These are phyloP conservation scores for Notechis scutatus DNA, from an alignment of 2,113 vertebrate species.

Conservation along the genomic window DNA sequence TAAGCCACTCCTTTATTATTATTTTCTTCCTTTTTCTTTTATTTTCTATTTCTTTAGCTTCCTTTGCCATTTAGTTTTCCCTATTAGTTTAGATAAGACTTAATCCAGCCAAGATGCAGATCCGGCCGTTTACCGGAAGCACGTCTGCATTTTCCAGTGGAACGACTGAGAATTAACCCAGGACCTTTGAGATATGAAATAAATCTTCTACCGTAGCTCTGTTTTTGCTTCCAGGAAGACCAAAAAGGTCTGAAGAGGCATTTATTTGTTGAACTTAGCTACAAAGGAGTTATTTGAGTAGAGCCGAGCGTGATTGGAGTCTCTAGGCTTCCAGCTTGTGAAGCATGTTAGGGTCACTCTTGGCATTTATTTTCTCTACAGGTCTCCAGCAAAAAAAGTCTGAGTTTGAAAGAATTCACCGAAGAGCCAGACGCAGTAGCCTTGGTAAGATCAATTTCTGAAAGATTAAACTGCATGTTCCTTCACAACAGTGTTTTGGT, in stretches of 20 bases:
- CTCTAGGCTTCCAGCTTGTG: background rate
- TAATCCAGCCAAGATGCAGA: background rate
- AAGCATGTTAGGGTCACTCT: background rate
- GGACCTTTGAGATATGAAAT: background rate
- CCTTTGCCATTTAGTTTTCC: background rate
- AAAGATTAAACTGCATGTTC: rapidly evolving
- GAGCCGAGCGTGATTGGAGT: background rate
- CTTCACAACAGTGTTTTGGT: background rate
- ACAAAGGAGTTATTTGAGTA: background rate
- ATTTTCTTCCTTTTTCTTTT: background rate
- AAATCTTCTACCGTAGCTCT: background rate
- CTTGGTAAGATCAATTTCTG: constrained; percentile 72
- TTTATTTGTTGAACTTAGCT: background rate
- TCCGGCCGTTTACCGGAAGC: background rate
- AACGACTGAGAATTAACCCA: background rate
- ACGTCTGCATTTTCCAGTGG: background rate
- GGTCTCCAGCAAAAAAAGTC: constrained; percentile 85
- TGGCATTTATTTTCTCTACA: constrained; percentile 30
- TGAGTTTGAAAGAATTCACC: constrained; percentile 85
- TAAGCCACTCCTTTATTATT: background rate
- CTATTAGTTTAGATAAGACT: background rate
- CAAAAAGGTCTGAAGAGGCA: background rate
- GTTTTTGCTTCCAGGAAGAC: background rate
- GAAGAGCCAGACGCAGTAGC: constrained; percentile 78
- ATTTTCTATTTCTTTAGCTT: background rate